These are phyloP conservation scores for Tanypteryx hageni DNA, from an alignment of 2,888 invertebrate species.

Conservation along the genomic window DNA sequence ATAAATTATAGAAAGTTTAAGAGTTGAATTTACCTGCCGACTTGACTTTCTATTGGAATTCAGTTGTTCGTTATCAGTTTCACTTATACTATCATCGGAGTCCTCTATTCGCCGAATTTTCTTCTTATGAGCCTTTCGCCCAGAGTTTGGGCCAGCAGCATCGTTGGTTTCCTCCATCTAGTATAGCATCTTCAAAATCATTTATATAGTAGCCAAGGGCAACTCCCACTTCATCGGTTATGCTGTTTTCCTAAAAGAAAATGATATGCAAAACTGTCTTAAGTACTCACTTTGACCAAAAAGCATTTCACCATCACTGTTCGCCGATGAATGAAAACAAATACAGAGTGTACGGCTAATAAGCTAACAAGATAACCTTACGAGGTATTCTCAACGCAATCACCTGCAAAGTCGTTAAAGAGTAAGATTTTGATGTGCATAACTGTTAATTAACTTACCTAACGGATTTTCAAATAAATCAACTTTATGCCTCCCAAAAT, in stretches of 20 bases:
- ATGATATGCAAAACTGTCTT: neutral
- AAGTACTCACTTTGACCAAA: neutral
- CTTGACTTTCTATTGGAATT: slow-evolving; percentile 31
- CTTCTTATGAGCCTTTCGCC: slow-evolving; percentile 59
- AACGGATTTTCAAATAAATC: neutral
- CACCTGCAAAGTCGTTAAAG: neutral
- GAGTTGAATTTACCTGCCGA: slow-evolving; percentile 4
- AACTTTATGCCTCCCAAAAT: slow-evolving; percentile 1
- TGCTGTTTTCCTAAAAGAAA: slow-evolving; percentile 39
- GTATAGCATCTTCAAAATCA: slow-evolving; percentile 50
- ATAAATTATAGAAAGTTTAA: neutral
- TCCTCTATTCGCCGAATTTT: slow-evolving; percentile 47
- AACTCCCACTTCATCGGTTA: slow-evolving; percentile 42
- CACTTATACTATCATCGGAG: slow-evolving; percentile 45
- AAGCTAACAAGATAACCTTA: slow-evolving; percentile 5
- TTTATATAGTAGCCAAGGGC: slow-evolving; percentile 8
- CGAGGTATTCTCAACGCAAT: neutral
- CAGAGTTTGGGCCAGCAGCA: slow-evolving; percentile 53
- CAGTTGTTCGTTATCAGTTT: slow-evolving; percentile 6
- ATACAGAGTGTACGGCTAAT: slow-evolving; percentile 34
- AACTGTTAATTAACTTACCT: slow-evolving; percentile 18
- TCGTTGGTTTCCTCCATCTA: slow-evolving; percentile 58
- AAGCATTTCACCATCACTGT: neutral
- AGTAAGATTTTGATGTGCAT: neutral
- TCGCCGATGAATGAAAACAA: neutral